Evolutionary conservation across 2,113 vertebrate species (phyloP).

Genomic region (Hucho hucho): DNA sequence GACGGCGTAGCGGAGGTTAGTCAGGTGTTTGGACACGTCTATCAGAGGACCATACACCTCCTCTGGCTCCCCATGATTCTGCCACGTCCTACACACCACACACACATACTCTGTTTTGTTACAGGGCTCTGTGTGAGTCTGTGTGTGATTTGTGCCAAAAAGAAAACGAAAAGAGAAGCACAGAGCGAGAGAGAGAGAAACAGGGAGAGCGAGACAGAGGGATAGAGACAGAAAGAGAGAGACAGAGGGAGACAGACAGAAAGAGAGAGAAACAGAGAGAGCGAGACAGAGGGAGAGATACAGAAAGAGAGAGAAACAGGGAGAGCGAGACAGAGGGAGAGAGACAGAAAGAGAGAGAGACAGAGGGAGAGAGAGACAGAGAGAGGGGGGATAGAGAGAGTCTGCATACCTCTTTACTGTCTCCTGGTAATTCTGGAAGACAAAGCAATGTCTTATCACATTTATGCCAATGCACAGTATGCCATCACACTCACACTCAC

Average conservation of each 20-base stretch:
- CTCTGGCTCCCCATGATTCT: constrained; percentile 2
- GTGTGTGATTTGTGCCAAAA: too few relatives aligned
- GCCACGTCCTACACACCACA: constrained; percentile 26
- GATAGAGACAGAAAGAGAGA: too few relatives aligned
- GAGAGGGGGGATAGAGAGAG: not conserved
- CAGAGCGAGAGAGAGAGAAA: too few relatives aligned
- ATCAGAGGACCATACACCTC: constrained; percentile 32
- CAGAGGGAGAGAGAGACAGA: not conserved
- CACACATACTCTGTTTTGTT: not conserved
- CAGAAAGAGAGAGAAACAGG: not conserved
- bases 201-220: too few relatives aligned
- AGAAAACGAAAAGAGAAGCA: too few relatives aligned
- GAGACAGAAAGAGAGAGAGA: not conserved
- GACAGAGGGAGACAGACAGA: too few relatives aligned
- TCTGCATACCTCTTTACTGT: constrained; percentile 29
- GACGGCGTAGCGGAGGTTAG: constrained; percentile 45
- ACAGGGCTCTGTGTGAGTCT: not conserved
- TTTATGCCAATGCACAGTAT: not conserved
- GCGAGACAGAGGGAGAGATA: too few relatives aligned
- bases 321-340: not conserved
- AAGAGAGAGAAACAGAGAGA: too few relatives aligned
- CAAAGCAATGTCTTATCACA: constrained; percentile 4
- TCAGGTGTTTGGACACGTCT: constrained; percentile 50
- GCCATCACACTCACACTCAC: not conserved
- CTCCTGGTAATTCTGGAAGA: constrained; percentile 35